Conservation (phyloP, 2,797 vertebrate genomes). For the Loris lydekkerianus region DNA sequence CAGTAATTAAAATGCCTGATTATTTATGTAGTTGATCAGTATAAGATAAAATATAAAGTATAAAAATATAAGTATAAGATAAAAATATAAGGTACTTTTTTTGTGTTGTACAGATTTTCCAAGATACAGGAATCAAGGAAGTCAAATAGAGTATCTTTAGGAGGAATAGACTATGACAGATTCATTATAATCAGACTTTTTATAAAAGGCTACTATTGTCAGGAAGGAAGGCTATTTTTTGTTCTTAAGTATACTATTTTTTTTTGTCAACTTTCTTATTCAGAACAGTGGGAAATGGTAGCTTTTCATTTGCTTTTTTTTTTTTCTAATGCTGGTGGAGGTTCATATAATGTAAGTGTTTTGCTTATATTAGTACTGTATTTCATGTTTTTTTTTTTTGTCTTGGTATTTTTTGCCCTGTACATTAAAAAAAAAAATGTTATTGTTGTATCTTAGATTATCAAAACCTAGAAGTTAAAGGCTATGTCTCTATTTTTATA, state of each 20-base stretch:
- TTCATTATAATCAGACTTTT: too few species aligned
- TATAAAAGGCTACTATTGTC: too few species aligned
- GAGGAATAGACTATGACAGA: too few species aligned
- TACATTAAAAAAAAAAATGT: not conserved
- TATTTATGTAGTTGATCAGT: too few species aligned
- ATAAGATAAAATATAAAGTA: too few species aligned
- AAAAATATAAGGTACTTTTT: too few species aligned
- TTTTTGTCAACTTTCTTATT: not conserved
- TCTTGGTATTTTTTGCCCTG: not conserved
- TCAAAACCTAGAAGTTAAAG: not conserved
- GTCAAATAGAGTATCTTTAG: too few species aligned
- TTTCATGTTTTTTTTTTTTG: not conserved
- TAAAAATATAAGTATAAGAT: too few species aligned
- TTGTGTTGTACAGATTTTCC: too few species aligned
- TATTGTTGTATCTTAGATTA: not conserved
- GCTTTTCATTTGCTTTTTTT: not conserved
- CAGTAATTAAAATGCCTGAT: too few species aligned
- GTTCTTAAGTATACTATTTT: not conserved
- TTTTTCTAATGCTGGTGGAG: not conserved
- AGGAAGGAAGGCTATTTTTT: not conserved
- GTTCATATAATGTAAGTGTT: not conserved
- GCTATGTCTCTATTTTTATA: not conserved
- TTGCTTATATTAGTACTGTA: not conserved
- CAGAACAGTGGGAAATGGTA: not conserved
- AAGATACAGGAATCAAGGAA: too few species aligned